phyloP scores from a whole-genome alignment of 2,888 invertebrate species.

The Ormyrus pomaceus region DNA sequence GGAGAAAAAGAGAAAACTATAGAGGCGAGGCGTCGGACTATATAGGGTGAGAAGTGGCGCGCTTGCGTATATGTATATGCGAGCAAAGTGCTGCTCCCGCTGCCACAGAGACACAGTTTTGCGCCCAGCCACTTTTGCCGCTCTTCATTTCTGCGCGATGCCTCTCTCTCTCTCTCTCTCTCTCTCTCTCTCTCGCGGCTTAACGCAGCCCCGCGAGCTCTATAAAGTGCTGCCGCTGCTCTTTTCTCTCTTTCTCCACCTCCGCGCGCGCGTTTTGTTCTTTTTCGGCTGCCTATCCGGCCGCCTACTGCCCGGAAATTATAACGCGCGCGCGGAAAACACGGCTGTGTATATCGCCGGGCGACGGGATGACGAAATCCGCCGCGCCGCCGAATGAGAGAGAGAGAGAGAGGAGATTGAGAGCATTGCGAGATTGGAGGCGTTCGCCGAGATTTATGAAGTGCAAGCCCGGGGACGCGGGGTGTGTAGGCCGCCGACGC shows the following conservation, averaged over 20 bases:
- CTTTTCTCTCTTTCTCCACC: background rate
- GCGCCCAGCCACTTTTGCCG: slow-evolving; percentile 46
- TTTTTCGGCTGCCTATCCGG: too few species aligned
- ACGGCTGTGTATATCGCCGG: background rate
- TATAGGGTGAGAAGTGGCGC: background rate
- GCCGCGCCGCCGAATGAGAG: slow-evolving; percentile 9
- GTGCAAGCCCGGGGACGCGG: background rate
- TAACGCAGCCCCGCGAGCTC: background rate
- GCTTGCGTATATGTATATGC: background rate
- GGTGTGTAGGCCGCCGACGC: background rate
- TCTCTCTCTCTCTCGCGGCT: slow-evolving; percentile 2
- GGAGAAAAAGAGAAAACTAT: slow-evolving; percentile 13
- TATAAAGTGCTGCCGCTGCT: slow-evolving; percentile 13
- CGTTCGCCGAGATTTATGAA: slow-evolving; percentile 33
- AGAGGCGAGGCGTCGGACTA: slow-evolving; percentile 20
- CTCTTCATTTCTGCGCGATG: slow-evolving; percentile 13
- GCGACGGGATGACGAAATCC: slow-evolving; percentile 21
- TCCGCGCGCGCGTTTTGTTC: background rate
- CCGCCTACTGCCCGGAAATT: slow-evolving; percentile 36
- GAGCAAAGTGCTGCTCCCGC: slow-evolving; percentile 59
- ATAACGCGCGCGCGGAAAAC: background rate
- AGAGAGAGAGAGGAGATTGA: slow-evolving; percentile 29
- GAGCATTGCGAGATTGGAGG: slow-evolving; percentile 41
- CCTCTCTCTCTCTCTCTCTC: background rate
- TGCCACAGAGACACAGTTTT: slow-evolving; percentile 72